phyloP scores from a whole-genome alignment of 2,113 vertebrate genomes.

The Gopherus evgoodei region DNA sequence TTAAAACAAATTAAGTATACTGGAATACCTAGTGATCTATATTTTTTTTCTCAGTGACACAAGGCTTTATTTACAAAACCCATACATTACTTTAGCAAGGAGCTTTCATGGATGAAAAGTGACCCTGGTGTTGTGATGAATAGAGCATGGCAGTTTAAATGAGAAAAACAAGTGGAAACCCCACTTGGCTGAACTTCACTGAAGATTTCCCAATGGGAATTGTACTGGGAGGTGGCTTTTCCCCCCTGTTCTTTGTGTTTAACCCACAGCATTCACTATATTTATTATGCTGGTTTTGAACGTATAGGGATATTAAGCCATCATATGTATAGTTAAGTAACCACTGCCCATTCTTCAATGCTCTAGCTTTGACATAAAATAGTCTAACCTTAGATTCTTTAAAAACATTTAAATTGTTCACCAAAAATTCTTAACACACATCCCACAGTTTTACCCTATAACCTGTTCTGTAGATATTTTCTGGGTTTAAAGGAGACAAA shows the following conservation, averaged over 20 bases:
- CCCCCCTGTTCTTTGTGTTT: constrained; percentile 36
- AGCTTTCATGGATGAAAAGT: constrained; percentile 42
- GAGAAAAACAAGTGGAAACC: background rate
- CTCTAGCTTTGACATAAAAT: background rate
- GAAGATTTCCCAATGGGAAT: constrained; percentile 33
- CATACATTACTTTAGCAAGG: constrained; percentile 32
- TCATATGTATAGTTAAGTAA: background rate
- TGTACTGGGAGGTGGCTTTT: constrained; percentile 32
- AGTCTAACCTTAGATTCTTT: constrained; percentile 10
- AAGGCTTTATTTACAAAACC: constrained; percentile 49
- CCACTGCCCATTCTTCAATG: background rate
- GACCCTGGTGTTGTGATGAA: constrained; percentile 20
- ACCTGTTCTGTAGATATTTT: background rate
- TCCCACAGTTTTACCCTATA: background rate
- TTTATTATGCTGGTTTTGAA: constrained; percentile 40
- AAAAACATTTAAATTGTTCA: background rate
- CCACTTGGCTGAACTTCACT: constrained; percentile 27
- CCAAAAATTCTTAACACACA: background rate
- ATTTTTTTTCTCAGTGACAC: constrained; percentile 20
- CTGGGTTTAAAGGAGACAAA: background rate
- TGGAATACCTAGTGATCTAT: constrained; percentile 47
- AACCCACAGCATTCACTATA: constrained; percentile 55
- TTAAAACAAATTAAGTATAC: constrained; percentile 63
- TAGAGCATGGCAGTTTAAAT: constrained; percentile 7
- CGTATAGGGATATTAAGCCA: constrained; percentile 41